These are phyloP conservation scores for Psix sp. DNA, from an alignment of 1,140 invertebrate species.

Conservation along the genomic window DNA sequence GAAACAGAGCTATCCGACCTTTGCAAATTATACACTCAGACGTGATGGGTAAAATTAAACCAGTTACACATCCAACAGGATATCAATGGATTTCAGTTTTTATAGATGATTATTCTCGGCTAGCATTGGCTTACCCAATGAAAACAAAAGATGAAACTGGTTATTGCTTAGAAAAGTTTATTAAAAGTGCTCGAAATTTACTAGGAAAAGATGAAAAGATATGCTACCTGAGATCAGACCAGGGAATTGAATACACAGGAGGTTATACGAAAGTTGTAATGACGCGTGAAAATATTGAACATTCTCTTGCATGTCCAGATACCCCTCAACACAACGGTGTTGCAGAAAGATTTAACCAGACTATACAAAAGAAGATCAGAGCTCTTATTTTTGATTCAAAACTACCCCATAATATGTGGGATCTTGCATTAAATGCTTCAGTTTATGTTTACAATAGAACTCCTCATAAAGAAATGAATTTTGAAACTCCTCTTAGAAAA, in stretches of 20 bases:
- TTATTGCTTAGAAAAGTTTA: not conserved
- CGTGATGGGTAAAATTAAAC: not conserved
- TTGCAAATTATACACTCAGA: not conserved
- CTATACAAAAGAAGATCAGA: not conserved
- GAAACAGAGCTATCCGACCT: not conserved
- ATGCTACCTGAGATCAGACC: not conserved
- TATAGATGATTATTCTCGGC: not conserved
- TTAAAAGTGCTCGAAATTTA: not conserved
- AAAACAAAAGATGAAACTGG: slow-evolving; percentile 1
- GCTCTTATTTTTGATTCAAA: not conserved
- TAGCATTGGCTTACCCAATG: not conserved
- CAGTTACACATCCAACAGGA: not conserved
- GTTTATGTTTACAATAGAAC: not conserved
- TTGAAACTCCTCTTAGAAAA: not conserved
- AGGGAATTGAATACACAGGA: not conserved
- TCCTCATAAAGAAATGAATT: not conserved
- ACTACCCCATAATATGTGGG: not conserved
- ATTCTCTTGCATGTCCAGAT: not conserved
- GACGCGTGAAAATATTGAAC: not conserved
- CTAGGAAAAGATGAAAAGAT: not conserved
- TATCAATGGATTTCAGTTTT: not conserved
- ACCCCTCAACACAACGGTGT: not conserved
- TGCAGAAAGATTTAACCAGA: not conserved
- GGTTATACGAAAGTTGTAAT: not conserved
- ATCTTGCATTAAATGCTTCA: not conserved